Base-by-base conservation (phyloP, 2,888 invertebrate species). In the Elysia crispata region DNA sequence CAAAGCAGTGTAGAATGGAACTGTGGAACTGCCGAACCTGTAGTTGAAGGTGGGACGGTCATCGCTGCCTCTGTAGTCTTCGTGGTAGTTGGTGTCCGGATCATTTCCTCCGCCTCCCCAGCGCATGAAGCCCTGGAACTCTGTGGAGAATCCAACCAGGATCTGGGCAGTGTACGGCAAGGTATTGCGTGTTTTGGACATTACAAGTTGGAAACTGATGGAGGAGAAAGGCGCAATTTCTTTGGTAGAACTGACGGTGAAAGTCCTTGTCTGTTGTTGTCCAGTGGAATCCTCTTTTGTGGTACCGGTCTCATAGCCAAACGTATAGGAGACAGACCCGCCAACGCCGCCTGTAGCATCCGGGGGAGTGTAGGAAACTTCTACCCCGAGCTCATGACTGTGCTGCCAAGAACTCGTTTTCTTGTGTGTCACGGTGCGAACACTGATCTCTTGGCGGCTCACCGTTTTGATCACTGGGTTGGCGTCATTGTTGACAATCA, bases 1-100 rank as follows among this genome's bases (percentile, higher is more conserved):
- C 41, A 76, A 18, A 23, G 11, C 76, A n/a, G 13, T 30, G 33
- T 76, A 76, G 76, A 76, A 76, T 23, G 76, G 64, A 1, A 41
- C 41, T 0, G 3, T 23, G 6, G 41, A 1, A 20, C 28, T 20
- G 30, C 76, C 76, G 41, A 76, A 76, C 11, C 49, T 11, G 23
- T 76, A 76, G 49, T 76, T 62, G 33, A 64, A 33, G 0, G 76
- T 76, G 15, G 76, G 76, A 1, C 76, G 8, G 1, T 76, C 49
- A 41, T 23, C 76, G 33, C 76, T 76, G 5, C 76, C 76, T 33
- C 49, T 31, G 33, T 76, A 25, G 64, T 31, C 1, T 18, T 64
- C 41, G 33, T 76, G 76, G 31, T 41, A 76, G 64, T 76, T 76
- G 1, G 76, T 41, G n/a, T 8, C 41, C 20, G 5, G 5, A 18